Evolutionary conservation across 1,140 invertebrate species (phyloP), one percentile per base, ranked within the genome.

Genomic region (Drosophila yakuba): DNA sequence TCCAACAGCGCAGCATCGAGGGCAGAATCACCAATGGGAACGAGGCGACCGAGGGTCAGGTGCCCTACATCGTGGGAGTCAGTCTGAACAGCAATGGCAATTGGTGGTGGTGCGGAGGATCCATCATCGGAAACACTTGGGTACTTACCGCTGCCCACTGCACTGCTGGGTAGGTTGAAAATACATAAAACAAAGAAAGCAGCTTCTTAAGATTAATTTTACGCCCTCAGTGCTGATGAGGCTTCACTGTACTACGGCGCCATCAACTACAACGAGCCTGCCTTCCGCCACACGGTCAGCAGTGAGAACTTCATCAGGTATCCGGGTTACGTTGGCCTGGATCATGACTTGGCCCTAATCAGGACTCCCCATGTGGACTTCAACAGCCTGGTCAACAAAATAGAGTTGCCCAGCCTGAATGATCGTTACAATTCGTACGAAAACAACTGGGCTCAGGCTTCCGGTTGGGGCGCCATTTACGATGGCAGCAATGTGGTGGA

Each of bases 61-160:
- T 93, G 17, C 94, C 94, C 17, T 93, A 93, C 57, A 93, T 94
- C 62, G 93, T 93, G 15, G 91, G 92, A 1, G 78, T 94, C 15
- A 78, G 73, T 15, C 82, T 94, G 74, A 85, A 92, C 25, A 88
- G 64, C 35, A 74, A 74, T 8, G 72, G 72, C 1, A 35, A 15
- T 17, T 74, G 72, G 72, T 72, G 88, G 82, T 93, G 93, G 86
- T 96, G 95, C 77, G 95, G 95, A 5, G 95, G 94, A n/a, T 94
- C 94, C 20, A 81, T 95, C 39, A 93, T 95, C 28, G 92, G 92
- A 36, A 73, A 91, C 54, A 55, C 92, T 11, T 95, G 93, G 93
- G 89, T 95, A 1, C 71, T 95, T 25, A 94, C 94, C 8, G 94
- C 95, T 11, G 95, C 94, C 11, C 95, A 95, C 67, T 95, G 95